These are phyloP conservation scores for Acromyrmex echinatior DNA, from an alignment of 1,140 invertebrate genomes.

Conservation along the genomic window DNA sequence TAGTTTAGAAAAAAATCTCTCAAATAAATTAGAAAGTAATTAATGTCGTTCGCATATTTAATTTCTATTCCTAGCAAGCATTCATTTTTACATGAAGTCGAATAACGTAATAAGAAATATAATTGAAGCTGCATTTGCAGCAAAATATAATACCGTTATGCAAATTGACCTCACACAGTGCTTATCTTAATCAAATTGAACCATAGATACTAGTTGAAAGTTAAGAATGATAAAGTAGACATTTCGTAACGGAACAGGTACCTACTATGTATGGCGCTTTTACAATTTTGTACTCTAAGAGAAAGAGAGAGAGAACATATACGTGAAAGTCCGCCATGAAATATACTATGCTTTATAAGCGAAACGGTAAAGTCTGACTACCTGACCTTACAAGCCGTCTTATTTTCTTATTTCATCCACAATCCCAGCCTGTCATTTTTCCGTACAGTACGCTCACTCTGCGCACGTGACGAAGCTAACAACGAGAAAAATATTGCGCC, in stretches of 20 bases:
- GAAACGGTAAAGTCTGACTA: conserved; percentile 57
- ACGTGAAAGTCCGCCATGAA: conserved; percentile 41
- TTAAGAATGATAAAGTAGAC: conserved; percentile 42
- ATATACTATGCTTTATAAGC: conserved; percentile 51
- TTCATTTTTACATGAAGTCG: not conserved
- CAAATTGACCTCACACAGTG: conserved; percentile 4
- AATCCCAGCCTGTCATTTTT: conserved; percentile 50
- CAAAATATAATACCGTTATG: conserved; percentile 38
- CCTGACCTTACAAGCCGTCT: conserved; percentile 36
- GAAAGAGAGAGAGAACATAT: not conserved
- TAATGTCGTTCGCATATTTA: not conserved
- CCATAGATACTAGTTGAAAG: conserved; percentile 32
- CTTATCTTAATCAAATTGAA: conserved; percentile 39
- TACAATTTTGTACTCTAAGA: conserved; percentile 27
- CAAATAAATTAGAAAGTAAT: not conserved
- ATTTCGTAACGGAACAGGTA: conserved; percentile 42
- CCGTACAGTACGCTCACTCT: not conserved
- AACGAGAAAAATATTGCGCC: conserved; percentile 43
- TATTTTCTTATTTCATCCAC: conserved; percentile 67
- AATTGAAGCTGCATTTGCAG: conserved; percentile 20
- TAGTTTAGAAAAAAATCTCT: not conserved
- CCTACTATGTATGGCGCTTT: conserved; percentile 18
- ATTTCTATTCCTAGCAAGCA: not conserved
- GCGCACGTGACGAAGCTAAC: conserved; percentile 51
- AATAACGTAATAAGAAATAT: conserved; percentile 9